A percentile compares a stretch with the other conserved stretches of the same genome.
Conservation (phyloP, 2,888 invertebrate genomes). For the Catocala nupta region DNA sequence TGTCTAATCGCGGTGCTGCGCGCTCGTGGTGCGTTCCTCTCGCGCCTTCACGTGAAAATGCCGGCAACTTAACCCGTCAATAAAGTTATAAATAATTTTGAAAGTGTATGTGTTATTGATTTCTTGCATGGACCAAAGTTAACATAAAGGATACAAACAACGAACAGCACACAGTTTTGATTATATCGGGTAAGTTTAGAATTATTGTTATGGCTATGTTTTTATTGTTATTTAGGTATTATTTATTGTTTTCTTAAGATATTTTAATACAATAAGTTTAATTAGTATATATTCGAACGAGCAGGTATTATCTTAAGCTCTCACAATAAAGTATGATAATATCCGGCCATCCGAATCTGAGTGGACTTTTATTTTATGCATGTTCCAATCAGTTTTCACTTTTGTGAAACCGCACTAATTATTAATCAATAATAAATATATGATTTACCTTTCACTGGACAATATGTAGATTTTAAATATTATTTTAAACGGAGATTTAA, state of each 20-base stretch:
- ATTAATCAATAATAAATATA: background rate
- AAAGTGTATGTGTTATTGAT: slow-evolving; percentile 67
- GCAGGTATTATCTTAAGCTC: slow-evolving; percentile 9
- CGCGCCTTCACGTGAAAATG: slow-evolving; percentile 60
- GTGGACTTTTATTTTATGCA: background rate
- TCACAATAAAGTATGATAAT: background rate
- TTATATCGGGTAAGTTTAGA: slow-evolving; percentile 62
- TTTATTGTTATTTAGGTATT: background rate
- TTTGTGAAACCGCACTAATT: slow-evolving; percentile 16
- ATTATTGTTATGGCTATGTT: slow-evolving; percentile 11
- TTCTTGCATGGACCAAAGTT: slow-evolving; percentile 48
- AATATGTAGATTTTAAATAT: background rate
- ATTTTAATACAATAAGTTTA: too few species aligned
- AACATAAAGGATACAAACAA: slow-evolving; percentile 45
- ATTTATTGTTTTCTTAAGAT: too few species aligned
- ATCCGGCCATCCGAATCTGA: background rate
- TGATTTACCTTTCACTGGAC: slow-evolving; percentile 1
- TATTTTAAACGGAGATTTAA: background rate
- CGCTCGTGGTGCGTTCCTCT: slow-evolving; percentile 62
- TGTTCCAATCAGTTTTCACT: slow-evolving; percentile 21
- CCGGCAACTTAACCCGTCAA: slow-evolving; percentile 66
- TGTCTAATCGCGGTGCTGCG: slow-evolving; percentile 65
- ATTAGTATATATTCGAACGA: background rate
- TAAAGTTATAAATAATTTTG: slow-evolving; percentile 50
- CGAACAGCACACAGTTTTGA: slow-evolving; percentile 44